A percentile compares a stretch with the other conserved stretches of the same genome.
Evolutionary conservation across 1,140 invertebrate species (phyloP).

Genomic region (Centruroides sculpturatus): DNA sequence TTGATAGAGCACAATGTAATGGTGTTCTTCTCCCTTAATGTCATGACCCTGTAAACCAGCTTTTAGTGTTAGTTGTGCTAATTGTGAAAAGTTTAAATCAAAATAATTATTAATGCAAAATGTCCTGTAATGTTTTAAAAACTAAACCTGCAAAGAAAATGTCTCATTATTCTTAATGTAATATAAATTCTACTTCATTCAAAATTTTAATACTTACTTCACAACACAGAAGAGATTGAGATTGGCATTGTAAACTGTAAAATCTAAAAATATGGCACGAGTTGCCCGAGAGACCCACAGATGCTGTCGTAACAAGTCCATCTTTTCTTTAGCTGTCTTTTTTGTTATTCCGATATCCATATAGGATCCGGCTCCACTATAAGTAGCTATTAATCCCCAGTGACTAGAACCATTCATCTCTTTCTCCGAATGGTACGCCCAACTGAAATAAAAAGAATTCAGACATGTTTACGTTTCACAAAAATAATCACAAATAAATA

Average conservation of each 20-base stretch:
- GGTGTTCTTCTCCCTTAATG: no score
- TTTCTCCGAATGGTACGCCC: constrained; percentile 31
- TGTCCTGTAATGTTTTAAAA: no score
- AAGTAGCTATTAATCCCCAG: constrained; percentile 38
- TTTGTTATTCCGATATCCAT: constrained; percentile 33
- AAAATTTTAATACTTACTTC: constrained; percentile 24
- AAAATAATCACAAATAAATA: no score
- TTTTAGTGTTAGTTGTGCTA: no score
- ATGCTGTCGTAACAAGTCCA: constrained; percentile 40
- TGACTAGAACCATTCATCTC: constrained; percentile 31
- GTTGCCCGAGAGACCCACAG: constrained; percentile 52
- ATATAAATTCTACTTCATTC: no score
- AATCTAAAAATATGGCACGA: constrained; percentile 52
- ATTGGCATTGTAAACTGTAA: constrained; percentile 59
- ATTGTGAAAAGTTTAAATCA: no score
- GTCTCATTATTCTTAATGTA: no score
- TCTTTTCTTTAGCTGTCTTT: constrained; percentile 27
- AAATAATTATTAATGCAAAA: no score
- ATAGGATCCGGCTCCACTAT: constrained; percentile 39
- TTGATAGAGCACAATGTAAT: no score
- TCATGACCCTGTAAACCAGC: no score
- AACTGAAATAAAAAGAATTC: constrained; percentile 2
- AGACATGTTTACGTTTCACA: no score
- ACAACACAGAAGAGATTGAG: constrained; percentile 54
- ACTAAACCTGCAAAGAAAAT: no score